Conservation (phyloP, 2,113 vertebrate genomes). For the Varanus salvator region DNA sequence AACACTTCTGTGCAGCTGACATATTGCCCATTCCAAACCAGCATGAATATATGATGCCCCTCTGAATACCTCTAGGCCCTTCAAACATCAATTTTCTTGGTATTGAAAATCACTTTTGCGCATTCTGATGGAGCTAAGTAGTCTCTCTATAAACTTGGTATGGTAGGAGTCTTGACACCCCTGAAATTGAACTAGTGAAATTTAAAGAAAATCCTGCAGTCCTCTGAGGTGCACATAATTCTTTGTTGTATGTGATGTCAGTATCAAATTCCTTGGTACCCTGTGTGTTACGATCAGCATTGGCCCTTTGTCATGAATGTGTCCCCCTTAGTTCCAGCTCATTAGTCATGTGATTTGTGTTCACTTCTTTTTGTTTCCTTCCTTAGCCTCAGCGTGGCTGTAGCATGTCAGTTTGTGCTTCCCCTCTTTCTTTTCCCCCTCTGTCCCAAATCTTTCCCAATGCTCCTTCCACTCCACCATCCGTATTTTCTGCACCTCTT, state of each 20-base stretch:
- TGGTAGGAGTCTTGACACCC: not conserved
- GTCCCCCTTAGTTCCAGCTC: slow-evolving; percentile 63
- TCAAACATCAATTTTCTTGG: not conserved
- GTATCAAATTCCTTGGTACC: slow-evolving; percentile 57
- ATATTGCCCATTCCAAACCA: not conserved
- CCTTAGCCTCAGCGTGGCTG: slow-evolving; percentile 88
- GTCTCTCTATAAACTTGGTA: not conserved
- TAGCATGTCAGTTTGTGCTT: slow-evolving; percentile 98
- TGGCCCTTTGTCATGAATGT: slow-evolving; percentile 57
- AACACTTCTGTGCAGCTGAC: not conserved
- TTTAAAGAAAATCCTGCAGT: slow-evolving; percentile 19
- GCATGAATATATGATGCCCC: slow-evolving; percentile 1
- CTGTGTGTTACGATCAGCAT: slow-evolving; percentile 25
- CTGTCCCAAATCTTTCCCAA: slow-evolving; percentile 84
- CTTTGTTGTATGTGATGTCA: slow-evolving; percentile 48
- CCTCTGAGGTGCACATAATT: slow-evolving; percentile 41
- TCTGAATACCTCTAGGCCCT: not conserved
- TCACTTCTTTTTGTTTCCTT: slow-evolving; percentile 81
- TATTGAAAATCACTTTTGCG: slow-evolving; percentile 14
- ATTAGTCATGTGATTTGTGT: slow-evolving; percentile 69
- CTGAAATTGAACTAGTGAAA: slow-evolving; percentile 24
- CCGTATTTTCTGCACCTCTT: slow-evolving; percentile 81
- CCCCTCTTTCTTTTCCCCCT: slow-evolving; percentile 86
- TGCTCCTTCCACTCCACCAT: slow-evolving; percentile 86
- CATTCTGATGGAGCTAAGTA: not conserved